These are phyloP conservation scores for Sesamia inferens DNA, from an alignment of 2,888 invertebrate species.

Conservation along the genomic window DNA sequence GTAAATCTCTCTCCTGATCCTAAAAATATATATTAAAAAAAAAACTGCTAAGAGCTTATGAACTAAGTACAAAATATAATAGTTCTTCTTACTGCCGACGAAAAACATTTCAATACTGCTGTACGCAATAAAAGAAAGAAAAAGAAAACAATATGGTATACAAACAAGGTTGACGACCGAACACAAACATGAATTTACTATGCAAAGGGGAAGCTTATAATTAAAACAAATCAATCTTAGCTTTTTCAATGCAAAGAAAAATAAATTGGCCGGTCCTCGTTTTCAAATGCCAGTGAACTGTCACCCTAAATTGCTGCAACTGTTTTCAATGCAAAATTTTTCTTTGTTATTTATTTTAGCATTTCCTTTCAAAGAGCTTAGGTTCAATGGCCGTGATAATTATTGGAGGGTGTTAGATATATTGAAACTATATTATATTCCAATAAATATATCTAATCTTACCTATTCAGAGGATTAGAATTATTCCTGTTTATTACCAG, in stretches of 20 bases:
- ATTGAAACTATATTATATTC: not conserved
- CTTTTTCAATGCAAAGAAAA: constrained; percentile 26
- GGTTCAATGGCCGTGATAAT: constrained; percentile 15
- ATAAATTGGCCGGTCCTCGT: constrained; percentile 13
- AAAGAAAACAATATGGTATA: not conserved
- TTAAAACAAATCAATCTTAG: constrained; percentile 40
- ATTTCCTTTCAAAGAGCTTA: constrained; percentile 27
- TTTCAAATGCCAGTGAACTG: constrained; percentile 51
- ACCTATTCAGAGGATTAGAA: not conserved
- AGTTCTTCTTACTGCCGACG: not conserved
- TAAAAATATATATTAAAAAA: too few species aligned
- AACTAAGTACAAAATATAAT: too few species aligned
- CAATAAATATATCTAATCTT: not conserved
- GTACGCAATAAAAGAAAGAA: not conserved
- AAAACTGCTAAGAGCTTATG: too few species aligned
- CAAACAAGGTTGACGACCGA: constrained; percentile 17
- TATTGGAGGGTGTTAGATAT: constrained; percentile 12
- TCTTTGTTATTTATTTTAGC: constrained; percentile 31
- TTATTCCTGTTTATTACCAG: not conserved
- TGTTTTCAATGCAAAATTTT: constrained; percentile 15
- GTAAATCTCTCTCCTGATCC: too few species aligned
- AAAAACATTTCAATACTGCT: not conserved
- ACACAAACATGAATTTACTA: constrained; percentile 1
- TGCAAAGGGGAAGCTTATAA: constrained; percentile 16
- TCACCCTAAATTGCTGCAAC: constrained; percentile 25